Evolutionary conservation across 2,113 vertebrate genomes (phyloP).

Genomic region (Mionectes macconnelli): DNA sequence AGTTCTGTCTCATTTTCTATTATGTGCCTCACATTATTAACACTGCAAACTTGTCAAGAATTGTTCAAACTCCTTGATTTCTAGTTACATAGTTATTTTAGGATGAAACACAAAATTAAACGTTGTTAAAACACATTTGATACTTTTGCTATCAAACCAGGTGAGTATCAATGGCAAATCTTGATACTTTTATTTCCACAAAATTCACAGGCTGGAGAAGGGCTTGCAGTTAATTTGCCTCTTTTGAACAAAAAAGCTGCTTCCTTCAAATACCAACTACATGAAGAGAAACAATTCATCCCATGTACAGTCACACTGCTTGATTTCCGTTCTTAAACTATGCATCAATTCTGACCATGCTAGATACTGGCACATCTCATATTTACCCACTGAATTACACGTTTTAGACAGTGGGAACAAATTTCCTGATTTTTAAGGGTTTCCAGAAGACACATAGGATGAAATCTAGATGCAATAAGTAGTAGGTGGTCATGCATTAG

Average conservation of each 20-base stretch:
- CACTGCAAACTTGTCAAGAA: neutral
- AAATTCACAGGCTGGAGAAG: neutral
- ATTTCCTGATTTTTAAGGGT: neutral
- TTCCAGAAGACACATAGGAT: neutral
- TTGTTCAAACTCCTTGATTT: neutral
- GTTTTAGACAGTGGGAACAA: neutral
- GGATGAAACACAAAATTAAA: neutral
- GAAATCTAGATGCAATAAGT: neutral
- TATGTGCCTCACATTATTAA: neutral
- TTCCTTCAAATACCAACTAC: neutral
- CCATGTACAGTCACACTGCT: neutral
- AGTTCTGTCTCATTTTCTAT: neutral
- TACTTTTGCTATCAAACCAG: too few relatives aligned
- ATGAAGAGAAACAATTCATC: neutral
- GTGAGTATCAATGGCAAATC: too few relatives aligned
- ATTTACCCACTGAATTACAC: neutral
- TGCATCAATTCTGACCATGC: neutral
- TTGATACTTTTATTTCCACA: neutral
- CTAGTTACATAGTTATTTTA: neutral
- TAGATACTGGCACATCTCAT: neutral
- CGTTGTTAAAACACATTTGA: neutral
- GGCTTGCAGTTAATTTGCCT: neutral
- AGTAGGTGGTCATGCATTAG: neutral
- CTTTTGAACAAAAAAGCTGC: neutral
- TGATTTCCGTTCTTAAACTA: neutral